Evolutionary conservation across 2,888 invertebrate genomes (phyloP).

Genomic region (Drosophila mulleri): DNA sequence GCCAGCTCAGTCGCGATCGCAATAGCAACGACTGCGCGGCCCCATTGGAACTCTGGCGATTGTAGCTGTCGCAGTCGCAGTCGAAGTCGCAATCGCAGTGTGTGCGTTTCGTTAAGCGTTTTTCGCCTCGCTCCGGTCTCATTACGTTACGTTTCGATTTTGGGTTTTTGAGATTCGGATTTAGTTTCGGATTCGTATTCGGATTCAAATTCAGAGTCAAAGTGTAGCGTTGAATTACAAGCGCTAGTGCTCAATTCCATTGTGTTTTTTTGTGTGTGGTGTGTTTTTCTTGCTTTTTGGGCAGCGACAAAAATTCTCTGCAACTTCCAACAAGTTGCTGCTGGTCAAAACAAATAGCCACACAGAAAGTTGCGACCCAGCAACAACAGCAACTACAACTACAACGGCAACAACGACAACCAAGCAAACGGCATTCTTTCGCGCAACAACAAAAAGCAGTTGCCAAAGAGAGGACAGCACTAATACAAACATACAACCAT

Average conservation of each 20-base stretch:
- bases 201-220: constrained; percentile 36
- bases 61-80: constrained; percentile 59
- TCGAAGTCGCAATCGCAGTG: constrained; percentile 57
- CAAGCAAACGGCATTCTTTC: constrained; percentile 83
- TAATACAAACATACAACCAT: constrained; percentile 38
- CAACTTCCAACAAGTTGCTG: constrained; percentile 72
- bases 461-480: constrained; percentile 65
- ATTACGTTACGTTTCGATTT: constrained; percentile 63
- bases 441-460: constrained; percentile 82
- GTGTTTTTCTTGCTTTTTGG: constrained; percentile 36
- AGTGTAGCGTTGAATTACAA: constrained; percentile 71
- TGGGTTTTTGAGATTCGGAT: constrained; percentile 42
- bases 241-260: constrained; percentile 49
- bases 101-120: constrained; percentile 61
- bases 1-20: constrained; percentile 56
- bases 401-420: constrained; percentile 69
- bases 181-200: constrained; percentile 26
- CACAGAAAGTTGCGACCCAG: constrained; percentile 73
- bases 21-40: constrained; percentile 52
- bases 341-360: constrained; percentile 72
- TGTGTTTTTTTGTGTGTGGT: constrained; percentile 50
- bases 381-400: constrained; percentile 46
- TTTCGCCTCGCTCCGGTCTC: constrained; percentile 33
- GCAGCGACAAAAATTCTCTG: constrained; percentile 38
- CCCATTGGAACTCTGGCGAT: constrained; percentile 63